Percentiles rank a stretch among this genome's conserved stretches.
Evolutionary conservation across 2,888 invertebrate genomes (phyloP).

Genomic region (Dimorphilus gyrociliatus): DNA sequence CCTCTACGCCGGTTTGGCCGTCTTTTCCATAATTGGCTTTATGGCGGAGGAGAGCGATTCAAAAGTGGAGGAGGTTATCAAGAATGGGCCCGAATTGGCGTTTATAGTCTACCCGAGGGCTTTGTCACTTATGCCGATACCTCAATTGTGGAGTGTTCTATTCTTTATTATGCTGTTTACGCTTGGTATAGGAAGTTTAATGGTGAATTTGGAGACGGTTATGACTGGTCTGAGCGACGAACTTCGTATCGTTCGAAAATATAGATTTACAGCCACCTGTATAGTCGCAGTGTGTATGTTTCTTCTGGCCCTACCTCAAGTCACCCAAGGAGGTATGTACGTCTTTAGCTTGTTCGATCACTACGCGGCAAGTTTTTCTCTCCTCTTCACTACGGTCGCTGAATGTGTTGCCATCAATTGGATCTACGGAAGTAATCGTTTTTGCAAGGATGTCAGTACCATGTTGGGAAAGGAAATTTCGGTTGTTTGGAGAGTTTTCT

Average conservation of each 20-base stretch:
- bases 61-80: slow-evolving; percentile 16
- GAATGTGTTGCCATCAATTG: no score
- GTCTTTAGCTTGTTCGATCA: slow-evolving; percentile 25
- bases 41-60: slow-evolving; percentile 13
- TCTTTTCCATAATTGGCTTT: slow-evolving; percentile 17
- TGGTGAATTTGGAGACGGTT: slow-evolving; percentile 29
- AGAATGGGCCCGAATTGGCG: slow-evolving; percentile 16
- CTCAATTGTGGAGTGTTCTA: slow-evolving; percentile 12
- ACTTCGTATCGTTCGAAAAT: slow-evolving; percentile 32
- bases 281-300: slow-evolving; percentile 19
- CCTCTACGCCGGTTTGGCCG: slow-evolving; percentile 17
- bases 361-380: slow-evolving; percentile 26
- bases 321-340: slow-evolving; percentile 27
- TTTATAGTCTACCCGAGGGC: slow-evolving; percentile 17
- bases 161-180: slow-evolving; percentile 16
- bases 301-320: slow-evolving; percentile 22
- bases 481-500: slow-evolving; percentile 16
- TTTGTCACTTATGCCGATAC: slow-evolving; percentile 13
- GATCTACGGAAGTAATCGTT: no score
- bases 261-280: slow-evolving; percentile 23
- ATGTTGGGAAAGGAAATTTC: slow-evolving; percentile 17
- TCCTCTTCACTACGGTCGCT: no score
- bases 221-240: slow-evolving; percentile 28
- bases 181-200: slow-evolving; percentile 16
- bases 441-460: slow-evolving; percentile 17